Evolutionary conservation across 2,888 invertebrate species (phyloP).

Genomic region (Apotomis turbidana): DNA sequence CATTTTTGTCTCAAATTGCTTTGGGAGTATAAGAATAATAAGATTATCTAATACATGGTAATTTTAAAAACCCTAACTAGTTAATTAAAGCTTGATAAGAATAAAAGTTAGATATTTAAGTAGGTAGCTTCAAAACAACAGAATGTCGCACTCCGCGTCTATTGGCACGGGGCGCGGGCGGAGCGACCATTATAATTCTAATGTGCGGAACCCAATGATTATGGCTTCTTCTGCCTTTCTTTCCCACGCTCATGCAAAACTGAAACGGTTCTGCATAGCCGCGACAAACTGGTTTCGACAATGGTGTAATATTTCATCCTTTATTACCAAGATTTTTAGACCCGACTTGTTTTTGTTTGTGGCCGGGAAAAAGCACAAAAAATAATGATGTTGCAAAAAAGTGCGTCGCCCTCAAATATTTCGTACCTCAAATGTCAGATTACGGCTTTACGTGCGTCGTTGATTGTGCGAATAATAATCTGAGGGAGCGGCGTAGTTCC

Average conservation of each 20-base stretch:
- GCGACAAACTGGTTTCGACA: constrained; percentile 50
- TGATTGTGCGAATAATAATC: constrained; percentile 79
- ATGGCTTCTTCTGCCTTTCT: constrained; percentile 48
- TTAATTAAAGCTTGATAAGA: no score
- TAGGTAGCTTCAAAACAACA: constrained; percentile 1
- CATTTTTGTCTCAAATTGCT: constrained; percentile 4
- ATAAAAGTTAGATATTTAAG: no score
- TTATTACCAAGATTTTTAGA: constrained; percentile 46
- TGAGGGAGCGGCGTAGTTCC: constrained; percentile 62
- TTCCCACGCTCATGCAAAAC: constrained; percentile 59
- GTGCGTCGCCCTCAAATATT: constrained; percentile 63
- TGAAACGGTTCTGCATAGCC: constrained; percentile 46
- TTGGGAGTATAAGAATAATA: background rate
- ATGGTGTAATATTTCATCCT: constrained; percentile 56
- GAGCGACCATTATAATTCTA: constrained; percentile 43
- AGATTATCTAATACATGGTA: background rate
- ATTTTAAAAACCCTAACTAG: no score
- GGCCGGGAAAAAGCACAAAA: constrained; percentile 57
- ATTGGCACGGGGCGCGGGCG: constrained; percentile 41
- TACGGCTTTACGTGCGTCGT: constrained; percentile 68
- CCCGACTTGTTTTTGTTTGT: constrained; percentile 51
- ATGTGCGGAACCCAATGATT: constrained; percentile 44
- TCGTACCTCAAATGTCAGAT: constrained; percentile 74
- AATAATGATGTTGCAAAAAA: constrained; percentile 58
- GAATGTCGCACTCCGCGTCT: constrained; percentile 42